Base-by-base conservation (phyloP, 1,140 invertebrate species). In the Pygmarrhopalites habei region DNA sequence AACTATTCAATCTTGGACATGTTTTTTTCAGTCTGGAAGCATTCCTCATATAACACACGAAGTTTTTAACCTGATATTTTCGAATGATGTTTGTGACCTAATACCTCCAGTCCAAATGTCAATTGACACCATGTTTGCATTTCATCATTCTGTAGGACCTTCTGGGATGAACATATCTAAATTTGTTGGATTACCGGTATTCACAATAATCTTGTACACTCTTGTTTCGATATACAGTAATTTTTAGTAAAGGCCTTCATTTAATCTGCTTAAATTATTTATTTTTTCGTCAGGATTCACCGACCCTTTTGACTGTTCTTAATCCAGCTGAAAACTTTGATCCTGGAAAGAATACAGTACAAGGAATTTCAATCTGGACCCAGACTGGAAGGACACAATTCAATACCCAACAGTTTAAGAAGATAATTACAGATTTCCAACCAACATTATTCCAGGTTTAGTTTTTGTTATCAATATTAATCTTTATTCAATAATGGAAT, bases 21-120 rank as follows among this genome's bases (percentile, higher is more conserved):
- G n/a, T n/a, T n/a, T n/a, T n/a, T n/a, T n/a, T n/a, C n/a, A 85
- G 81, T 76, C 77, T 58, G 84, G 83, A 12, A 80, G 81, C 67
- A 76, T 85, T 58, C 85, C 85, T 1, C 82, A 85, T 73, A 74
- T 86, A 12, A 83, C 81, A 1, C 79, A 80, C 58, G 84, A 86
- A 75, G 81, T 85, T 0, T 79, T 85, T n/a, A 78, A 83, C 72
- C 74, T 77, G 58, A 69, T 85, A 14, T 67, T 58, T 78, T 76
- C 17, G 68, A 21, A 49, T n/a, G n/a, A n/a, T n/a, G n/a, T n/a
- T n/a, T n/a, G n/a, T n/a, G n/a, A n/a, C 71, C 30, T 74, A 26
- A 39, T 73, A 43, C 78, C 80, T 28, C 70, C 82, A 7, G 69
- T 86, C 21, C 79, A 82, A 60, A 75, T 85, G 25, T 81, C 83